Conservation (phyloP, 2,113 vertebrate species). For the Pyxicephalus adspersus region DNA sequence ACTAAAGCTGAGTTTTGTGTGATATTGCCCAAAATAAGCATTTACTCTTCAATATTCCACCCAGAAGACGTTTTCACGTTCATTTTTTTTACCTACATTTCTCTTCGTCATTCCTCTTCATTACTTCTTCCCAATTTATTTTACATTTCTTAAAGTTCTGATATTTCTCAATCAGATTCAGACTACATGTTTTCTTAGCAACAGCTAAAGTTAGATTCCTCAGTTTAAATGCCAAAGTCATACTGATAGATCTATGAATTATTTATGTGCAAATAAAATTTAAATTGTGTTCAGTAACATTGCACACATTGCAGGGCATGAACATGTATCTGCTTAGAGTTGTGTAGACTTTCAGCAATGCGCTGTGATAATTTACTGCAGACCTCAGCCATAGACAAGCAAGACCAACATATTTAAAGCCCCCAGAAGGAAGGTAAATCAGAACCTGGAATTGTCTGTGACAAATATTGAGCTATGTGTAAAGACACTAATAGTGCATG, state of each 20-base stretch:
- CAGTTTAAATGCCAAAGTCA: not conserved
- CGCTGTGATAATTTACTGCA: constrained; percentile 20
- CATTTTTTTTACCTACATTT: too few relatives aligned
- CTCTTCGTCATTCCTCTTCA: too few relatives aligned
- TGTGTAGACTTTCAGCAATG: constrained; percentile 3
- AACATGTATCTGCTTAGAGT: not conserved
- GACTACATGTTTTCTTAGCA: too few relatives aligned
- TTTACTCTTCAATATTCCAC: too few relatives aligned
- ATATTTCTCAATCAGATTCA: too few relatives aligned
- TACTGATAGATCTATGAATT: not conserved
- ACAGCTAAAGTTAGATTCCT: not conserved
- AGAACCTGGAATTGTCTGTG: not conserved
- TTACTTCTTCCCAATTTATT: too few relatives aligned
- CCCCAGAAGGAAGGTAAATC: constrained; percentile 6
- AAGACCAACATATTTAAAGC: not conserved
- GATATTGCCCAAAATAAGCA: too few relatives aligned
- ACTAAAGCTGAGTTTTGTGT: too few relatives aligned
- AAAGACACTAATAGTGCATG: not conserved
- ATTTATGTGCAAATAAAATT: constrained; percentile 9
- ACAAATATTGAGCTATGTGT: not conserved
- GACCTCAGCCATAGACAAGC: not conserved
- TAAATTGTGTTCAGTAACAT: not conserved
- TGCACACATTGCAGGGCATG: not conserved
- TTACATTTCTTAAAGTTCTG: too few relatives aligned
- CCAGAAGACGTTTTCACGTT: too few relatives aligned